Evolutionary conservation across 2,113 vertebrate genomes (phyloP), one percentile per base, ranked within the genome.

Genomic region (Pterocles burchelli): DNA sequence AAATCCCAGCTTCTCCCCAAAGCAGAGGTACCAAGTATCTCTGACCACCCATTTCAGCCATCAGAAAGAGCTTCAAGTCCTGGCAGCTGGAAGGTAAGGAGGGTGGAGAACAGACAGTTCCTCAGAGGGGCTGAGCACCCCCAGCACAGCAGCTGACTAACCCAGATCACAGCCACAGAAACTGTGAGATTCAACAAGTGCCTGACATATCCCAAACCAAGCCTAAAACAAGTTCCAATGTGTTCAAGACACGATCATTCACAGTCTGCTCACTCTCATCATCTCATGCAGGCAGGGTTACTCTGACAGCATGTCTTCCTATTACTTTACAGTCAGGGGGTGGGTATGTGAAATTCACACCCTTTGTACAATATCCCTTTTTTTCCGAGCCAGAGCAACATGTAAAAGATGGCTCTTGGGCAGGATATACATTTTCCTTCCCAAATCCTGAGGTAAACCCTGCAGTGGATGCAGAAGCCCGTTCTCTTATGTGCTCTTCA

Each of bases 1-100:
- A 97, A 93, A 49, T 97, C 95, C 29, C 97, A 96, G 34, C 49
- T 99, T 61, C 58, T 98, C 28, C 98, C 98, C 2, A 67, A 17
- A 19, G 43, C 54, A 79, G 14, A 83, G n/a, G 36, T 22, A 43
- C 51, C 62, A 38, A 33, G 15, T 67, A 51, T 63, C 28, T 81
- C 96, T 11, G 59, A 71, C 7, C 74, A 97, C 36, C 79, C 48
- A 45, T 93, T 97, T 33, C 89, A 86, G 45, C 75, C 96, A 17
- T 24, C 57, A 61, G 74, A 72, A 26, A 28, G 13, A 46, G 55
- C 87, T 73, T 95, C 90, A 29, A 41, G 24, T 70, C 73, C 86
- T 28, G 36, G 29, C 20, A 82, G 21, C 46, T 77, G 80, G 83
- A 93, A 88, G 96, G 97, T 97, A 90, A 85, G 49, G 31, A 87